Percentiles rank a stretch among this genome's conserved stretches.
Evolutionary conservation across 2,888 invertebrate species (phyloP).

Genomic region (Agrochola circellaris): DNA sequence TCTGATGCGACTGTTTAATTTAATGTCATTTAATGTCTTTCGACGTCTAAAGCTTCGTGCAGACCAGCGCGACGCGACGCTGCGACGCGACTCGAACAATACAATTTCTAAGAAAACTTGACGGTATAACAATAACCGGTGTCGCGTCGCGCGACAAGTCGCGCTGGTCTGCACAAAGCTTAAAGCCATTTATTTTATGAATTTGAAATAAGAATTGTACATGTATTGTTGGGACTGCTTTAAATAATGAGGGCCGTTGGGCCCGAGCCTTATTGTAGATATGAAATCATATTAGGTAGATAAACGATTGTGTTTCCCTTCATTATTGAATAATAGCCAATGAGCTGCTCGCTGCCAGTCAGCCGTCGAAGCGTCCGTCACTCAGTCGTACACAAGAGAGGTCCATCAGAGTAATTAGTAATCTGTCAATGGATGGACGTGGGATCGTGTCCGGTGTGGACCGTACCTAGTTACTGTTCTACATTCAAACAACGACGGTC

Average conservation of each 20-base stretch:
- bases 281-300: background rate
- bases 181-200: background rate
- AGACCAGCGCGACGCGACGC: no score
- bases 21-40: background rate
- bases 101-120: no score
- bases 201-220: background rate
- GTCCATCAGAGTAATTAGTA: constrained; percentile 54
- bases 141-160: no score
- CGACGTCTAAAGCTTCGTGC: no score
- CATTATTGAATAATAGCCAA: constrained; percentile 16
- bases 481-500: constrained; percentile 20
- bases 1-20: background rate
- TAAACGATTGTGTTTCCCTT: background rate
- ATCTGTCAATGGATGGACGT: constrained; percentile 46
- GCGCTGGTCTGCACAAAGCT: no score
- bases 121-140: no score
- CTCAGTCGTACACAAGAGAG: constrained; percentile 14
- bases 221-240: background rate
- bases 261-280: no score
- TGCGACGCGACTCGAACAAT: no score
- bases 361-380: constrained; percentile 14
- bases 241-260: background rate
- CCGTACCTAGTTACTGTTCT: constrained; percentile 18
- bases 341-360: constrained; percentile 18
- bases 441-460: constrained; percentile 10